Evolutionary conservation across 2,888 invertebrate species (phyloP).

Genomic region (Ypsolopha scabrella): DNA sequence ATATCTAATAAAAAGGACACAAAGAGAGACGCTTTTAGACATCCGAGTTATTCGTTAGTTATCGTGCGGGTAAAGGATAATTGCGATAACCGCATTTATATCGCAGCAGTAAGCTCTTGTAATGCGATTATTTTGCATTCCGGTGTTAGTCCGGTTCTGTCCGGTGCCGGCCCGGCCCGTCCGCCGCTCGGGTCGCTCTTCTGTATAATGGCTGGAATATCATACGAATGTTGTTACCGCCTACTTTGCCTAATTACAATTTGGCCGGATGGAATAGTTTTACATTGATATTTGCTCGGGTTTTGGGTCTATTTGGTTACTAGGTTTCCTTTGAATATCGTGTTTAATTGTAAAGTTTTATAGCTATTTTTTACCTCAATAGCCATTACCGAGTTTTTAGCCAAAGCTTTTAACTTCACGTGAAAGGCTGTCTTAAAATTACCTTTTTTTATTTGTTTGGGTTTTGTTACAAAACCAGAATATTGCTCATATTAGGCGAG

Average conservation of each 20-base stretch:
- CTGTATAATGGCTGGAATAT: constrained; percentile 8
- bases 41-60: neutral
- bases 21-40: neutral
- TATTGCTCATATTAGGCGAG: too few relatives aligned
- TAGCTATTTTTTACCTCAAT: too few relatives aligned
- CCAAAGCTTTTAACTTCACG: too few relatives aligned
- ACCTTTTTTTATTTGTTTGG: too few relatives aligned
- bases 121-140: constrained; percentile 48
- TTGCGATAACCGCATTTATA: constrained; percentile 58
- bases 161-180: constrained; percentile 14
- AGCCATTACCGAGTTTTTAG: too few relatives aligned
- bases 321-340: too few relatives aligned
- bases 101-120: constrained; percentile 41
- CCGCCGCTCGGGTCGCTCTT: constrained; percentile 10
- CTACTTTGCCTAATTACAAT: constrained; percentile 5
- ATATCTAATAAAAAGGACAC: too few relatives aligned
- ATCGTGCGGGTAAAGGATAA: constrained; percentile 32
- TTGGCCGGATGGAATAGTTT: neutral
- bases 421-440: too few relatives aligned
- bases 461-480: too few relatives aligned
- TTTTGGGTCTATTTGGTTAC: too few relatives aligned
- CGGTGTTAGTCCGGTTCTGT: constrained; percentile 15
- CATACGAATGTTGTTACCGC: neutral
- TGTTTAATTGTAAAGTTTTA: too few relatives aligned
- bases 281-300: neutral